Conservation (phyloP, 2,888 invertebrate genomes). For the Ernsta delagoae region DNA sequence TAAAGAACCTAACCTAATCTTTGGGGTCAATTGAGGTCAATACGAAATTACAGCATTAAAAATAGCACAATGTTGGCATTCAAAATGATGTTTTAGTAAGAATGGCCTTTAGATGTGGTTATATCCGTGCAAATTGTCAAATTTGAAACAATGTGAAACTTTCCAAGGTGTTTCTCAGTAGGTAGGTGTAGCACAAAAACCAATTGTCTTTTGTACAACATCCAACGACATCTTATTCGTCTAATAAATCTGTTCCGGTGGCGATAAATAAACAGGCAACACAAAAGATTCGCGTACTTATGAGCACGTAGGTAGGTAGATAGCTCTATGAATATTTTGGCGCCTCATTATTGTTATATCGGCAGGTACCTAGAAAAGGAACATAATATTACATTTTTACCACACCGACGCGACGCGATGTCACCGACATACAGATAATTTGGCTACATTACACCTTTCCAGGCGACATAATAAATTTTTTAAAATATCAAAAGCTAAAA, state of each 20-base stretch:
- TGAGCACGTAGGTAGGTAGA: not conserved
- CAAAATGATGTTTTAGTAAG: too few species aligned
- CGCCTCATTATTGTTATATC: constrained; percentile 12
- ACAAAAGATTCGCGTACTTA: constrained; percentile 6
- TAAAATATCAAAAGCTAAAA: too few species aligned
- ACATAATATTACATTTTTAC: too few species aligned
- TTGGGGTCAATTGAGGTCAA: too few species aligned
- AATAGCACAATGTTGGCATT: not conserved
- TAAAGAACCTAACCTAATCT: too few species aligned
- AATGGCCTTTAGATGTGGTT: constrained; percentile 17
- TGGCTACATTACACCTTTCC: too few species aligned
- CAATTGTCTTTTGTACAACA: constrained; percentile 52
- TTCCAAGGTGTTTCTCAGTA: constrained; percentile 55
- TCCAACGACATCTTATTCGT: constrained; percentile 44
- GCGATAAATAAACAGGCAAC: constrained; percentile 45
- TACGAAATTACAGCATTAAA: not conserved
- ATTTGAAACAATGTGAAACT: constrained; percentile 55
- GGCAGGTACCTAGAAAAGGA: too few species aligned
- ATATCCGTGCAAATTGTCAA: constrained; percentile 30
- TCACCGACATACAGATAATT: too few species aligned
- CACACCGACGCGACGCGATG: too few species aligned
- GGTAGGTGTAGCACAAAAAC: constrained; percentile 37
- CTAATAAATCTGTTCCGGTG: constrained; percentile 50
- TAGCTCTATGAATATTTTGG: constrained; percentile 16
- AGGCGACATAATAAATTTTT: too few species aligned